Conservation (phyloP, 2,888 invertebrate genomes). For the Spodoptera picta region DNA sequence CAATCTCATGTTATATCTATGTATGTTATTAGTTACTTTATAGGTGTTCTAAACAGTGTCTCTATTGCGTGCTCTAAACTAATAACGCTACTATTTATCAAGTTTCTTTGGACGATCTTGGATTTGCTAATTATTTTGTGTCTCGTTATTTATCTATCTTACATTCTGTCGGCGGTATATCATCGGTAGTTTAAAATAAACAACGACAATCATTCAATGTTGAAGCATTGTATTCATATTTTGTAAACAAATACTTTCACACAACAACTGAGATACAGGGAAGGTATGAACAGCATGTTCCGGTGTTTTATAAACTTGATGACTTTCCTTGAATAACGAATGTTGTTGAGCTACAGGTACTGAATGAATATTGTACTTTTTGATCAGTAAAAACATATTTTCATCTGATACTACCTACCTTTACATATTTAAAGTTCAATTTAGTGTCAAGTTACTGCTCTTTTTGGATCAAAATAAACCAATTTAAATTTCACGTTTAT, state of each 20-base stretch:
- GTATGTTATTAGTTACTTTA: slow-evolving; percentile 20
- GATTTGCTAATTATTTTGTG: slow-evolving; percentile 1
- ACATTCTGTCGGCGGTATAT: slow-evolving; percentile 1
- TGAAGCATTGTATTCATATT: slow-evolving; percentile 10
- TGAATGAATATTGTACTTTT: too few relatives aligned
- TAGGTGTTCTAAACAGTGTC: slow-evolving; percentile 12
- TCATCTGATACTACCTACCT: too few relatives aligned
- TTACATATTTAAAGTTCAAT: too few relatives aligned
- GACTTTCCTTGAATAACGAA: too few relatives aligned
- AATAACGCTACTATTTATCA: slow-evolving; percentile 1
- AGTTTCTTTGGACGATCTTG: background rate
- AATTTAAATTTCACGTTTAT: too few relatives aligned
- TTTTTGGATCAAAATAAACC: too few relatives aligned
- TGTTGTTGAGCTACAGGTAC: too few relatives aligned
- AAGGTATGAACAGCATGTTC: too few relatives aligned
- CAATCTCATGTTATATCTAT: slow-evolving; percentile 35
- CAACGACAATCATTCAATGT: slow-evolving; percentile 30
- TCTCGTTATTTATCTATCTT: background rate
- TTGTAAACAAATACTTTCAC: slow-evolving; percentile 21
- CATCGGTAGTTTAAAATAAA: slow-evolving; percentile 1
- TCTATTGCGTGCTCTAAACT: background rate
- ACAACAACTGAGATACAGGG: background rate
- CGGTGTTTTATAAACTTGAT: too few relatives aligned
- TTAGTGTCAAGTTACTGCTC: too few relatives aligned
- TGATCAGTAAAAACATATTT: too few relatives aligned